Conservation (phyloP, 2,888 invertebrate species). For the Volucella inanis region DNA sequence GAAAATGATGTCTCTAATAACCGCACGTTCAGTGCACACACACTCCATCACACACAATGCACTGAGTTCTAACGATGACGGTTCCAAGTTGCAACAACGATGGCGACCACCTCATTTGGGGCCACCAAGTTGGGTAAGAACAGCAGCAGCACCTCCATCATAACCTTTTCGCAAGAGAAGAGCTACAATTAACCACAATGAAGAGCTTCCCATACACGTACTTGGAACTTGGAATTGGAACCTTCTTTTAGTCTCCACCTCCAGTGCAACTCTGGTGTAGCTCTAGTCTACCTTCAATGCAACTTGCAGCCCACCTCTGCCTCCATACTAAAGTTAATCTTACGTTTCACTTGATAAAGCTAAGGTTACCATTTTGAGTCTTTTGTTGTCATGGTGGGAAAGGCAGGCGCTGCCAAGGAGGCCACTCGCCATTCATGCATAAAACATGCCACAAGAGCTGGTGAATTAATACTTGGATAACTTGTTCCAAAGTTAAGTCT, state of each 20-base stretch:
- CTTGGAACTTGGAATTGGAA: slow-evolving; percentile 31
- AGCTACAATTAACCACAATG: slow-evolving; percentile 63
- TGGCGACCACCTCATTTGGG: slow-evolving; percentile 29
- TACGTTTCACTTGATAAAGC: slow-evolving; percentile 46
- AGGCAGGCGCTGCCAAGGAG: not conserved
- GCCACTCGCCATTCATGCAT: slow-evolving; percentile 51
- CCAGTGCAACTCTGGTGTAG: too few relatives aligned
- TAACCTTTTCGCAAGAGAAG: slow-evolving; percentile 46
- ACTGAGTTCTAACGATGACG: slow-evolving; percentile 3
- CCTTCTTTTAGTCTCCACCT: not conserved
- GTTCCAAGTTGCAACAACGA: not conserved
- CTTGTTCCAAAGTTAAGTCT: slow-evolving; percentile 47
- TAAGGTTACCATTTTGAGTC: slow-evolving; percentile 31
- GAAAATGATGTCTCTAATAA: slow-evolving; percentile 68
- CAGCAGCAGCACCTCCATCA: slow-evolving; percentile 30
- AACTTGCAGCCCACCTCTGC: not conserved
- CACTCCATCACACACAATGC: slow-evolving; percentile 20
- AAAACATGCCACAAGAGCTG: slow-evolving; percentile 43
- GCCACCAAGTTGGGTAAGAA: slow-evolving; percentile 1
- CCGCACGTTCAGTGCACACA: slow-evolving; percentile 50
- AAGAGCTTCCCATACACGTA: slow-evolving; percentile 48
- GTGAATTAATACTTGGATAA: slow-evolving; percentile 45
- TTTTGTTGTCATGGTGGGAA: slow-evolving; percentile 22
- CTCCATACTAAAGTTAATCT: slow-evolving; percentile 44
- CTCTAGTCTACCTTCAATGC: not conserved